Percentiles rank a stretch among this genome's conserved stretches.
Evolutionary conservation across 2,888 invertebrate species (phyloP).

Genomic region (Macaria liturata): DNA sequence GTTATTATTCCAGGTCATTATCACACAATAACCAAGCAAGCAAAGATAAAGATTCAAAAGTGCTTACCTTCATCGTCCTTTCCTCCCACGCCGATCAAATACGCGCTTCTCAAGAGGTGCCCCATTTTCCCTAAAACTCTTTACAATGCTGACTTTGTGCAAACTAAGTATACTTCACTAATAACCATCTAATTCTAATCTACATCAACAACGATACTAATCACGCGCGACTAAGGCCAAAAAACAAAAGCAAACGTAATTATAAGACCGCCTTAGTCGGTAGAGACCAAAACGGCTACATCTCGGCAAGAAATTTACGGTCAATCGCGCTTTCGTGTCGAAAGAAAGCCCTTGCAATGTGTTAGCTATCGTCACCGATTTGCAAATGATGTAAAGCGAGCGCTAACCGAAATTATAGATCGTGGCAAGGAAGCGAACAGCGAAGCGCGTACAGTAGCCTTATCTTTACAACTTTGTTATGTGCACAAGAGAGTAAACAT

Average conservation of each 20-base stretch:
- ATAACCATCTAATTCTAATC: constrained; percentile 42
- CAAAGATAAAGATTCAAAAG: constrained; percentile 7
- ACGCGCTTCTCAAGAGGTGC: constrained; percentile 70
- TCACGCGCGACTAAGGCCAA: constrained; percentile 41
- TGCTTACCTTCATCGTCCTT: constrained; percentile 66
- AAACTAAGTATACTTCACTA: constrained; percentile 58
- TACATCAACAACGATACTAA: constrained; percentile 33
- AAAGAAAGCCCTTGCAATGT: constrained; percentile 63
- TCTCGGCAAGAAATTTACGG: constrained; percentile 57
- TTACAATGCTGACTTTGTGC: constrained; percentile 74
- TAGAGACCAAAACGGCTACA: constrained; percentile 69
- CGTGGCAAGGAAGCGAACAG: constrained; percentile 54
- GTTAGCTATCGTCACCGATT: constrained; percentile 61
- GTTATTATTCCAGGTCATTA: no score
- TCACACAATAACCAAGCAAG: no score
- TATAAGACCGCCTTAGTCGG: constrained; percentile 75
- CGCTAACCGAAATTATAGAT: constrained; percentile 76
- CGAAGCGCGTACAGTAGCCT: constrained; percentile 49
- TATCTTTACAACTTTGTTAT: constrained; percentile 26
- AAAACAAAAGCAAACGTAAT: constrained; percentile 38
- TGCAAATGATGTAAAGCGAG: constrained; percentile 69
- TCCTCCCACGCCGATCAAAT: constrained; percentile 62
- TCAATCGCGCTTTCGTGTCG: constrained; percentile 49
- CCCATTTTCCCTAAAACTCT: constrained; percentile 61
- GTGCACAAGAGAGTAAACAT: constrained; percentile 24